phyloP scores from a whole-genome alignment of 2,888 invertebrate species.

The Cataglyphis rosenhaueri region DNA sequence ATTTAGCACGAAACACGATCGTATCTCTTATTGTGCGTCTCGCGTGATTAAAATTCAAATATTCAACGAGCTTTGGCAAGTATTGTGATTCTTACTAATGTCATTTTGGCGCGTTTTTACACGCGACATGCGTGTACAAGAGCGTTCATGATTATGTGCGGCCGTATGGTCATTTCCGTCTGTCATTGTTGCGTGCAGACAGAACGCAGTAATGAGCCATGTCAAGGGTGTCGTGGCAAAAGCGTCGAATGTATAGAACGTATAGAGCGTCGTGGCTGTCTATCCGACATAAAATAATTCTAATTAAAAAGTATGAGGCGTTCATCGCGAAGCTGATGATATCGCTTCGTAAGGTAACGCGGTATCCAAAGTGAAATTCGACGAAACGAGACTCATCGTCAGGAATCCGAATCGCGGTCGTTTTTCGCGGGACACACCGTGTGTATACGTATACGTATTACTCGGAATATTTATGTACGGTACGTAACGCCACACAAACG shows the following conservation, averaged over 20 bases:
- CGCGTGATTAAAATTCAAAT: background rate
- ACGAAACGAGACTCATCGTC: background rate
- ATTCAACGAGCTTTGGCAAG: background rate
- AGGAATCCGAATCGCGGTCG: conserved; percentile 9
- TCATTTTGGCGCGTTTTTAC: background rate
- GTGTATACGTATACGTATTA: background rate
- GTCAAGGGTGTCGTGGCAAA: background rate
- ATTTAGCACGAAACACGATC: background rate
- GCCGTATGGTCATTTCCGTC: conserved; percentile 3
- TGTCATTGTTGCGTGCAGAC: background rate
- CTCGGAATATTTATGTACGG: conserved; percentile 54
- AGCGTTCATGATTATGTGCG: background rate
- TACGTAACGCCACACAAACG: conserved; percentile 24
- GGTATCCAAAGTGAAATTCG: conserved; percentile 5
- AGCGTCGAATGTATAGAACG: too few species aligned
- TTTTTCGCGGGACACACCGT: conserved; percentile 1
- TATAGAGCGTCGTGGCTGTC: background rate
- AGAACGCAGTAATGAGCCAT: background rate
- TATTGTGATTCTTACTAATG: background rate
- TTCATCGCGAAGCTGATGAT: background rate
- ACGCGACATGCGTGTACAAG: background rate
- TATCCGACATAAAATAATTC: background rate
- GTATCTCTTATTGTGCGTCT: background rate
- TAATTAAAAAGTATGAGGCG: background rate
- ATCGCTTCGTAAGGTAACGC: background rate